A percentile compares a stretch with the other conserved stretches of the same genome.
Evolutionary conservation across 2,888 invertebrate genomes (phyloP).

Genomic region (Spilarctia lutea): DNA sequence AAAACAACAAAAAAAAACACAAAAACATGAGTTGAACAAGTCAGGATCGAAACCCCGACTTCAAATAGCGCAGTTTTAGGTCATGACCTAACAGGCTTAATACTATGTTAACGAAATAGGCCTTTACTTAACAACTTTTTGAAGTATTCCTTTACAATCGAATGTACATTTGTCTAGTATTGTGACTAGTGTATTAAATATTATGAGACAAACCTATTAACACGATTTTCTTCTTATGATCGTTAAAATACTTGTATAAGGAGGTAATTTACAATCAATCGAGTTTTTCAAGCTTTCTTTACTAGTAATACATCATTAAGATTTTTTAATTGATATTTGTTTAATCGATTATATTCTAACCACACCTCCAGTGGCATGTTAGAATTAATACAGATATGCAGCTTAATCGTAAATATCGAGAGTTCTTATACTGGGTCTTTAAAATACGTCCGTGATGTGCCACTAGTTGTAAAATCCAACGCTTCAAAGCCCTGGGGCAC

Average conservation of each 20-base stretch:
- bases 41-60: not conserved
- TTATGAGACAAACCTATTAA: not conserved
- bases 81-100: not conserved
- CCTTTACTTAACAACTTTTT: not conserved
- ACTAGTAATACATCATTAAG: no score
- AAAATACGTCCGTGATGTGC: not conserved
- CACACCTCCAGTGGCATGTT: no score
- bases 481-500: constrained; percentile 2
- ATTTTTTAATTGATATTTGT: no score
- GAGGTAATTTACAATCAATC: not conserved
- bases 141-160: not conserved
- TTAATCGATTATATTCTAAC: no score
- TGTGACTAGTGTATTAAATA: not conserved
- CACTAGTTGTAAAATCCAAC: not conserved
- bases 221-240: not conserved
- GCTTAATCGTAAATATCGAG: no score
- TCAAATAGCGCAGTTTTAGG: not conserved
- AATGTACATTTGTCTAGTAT: not conserved
- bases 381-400: no score
- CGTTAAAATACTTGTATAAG: not conserved
- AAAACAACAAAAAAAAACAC: not conserved
- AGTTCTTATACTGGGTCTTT: no score
- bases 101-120: not conserved
- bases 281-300: no score
- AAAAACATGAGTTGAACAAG: not conserved